Evolutionary conservation across 2,888 invertebrate genomes (phyloP).

Genomic region (Erebia epiphron): DNA sequence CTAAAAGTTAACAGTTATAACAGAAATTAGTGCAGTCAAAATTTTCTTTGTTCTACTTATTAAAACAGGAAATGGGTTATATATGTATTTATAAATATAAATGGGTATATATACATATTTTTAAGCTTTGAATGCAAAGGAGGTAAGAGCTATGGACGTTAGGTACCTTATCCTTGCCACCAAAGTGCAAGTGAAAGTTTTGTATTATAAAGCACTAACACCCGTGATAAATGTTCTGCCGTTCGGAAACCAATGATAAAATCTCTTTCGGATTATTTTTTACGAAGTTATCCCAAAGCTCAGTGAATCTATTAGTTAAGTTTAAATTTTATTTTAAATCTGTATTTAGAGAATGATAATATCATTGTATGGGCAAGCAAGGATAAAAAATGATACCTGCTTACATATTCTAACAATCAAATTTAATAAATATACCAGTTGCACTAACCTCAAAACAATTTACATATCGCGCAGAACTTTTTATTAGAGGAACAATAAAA

Average conservation of each 20-base stretch:
- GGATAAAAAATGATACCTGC: too few relatives aligned
- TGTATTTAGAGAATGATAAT: background rate
- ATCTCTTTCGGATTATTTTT: background rate
- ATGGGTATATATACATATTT: too few relatives aligned
- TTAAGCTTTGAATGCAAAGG: too few relatives aligned
- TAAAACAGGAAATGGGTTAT: too few relatives aligned
- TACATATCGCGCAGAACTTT: background rate
- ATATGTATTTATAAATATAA: too few relatives aligned
- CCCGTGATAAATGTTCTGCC: background rate
- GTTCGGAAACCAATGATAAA: background rate
- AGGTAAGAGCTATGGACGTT: too few relatives aligned
- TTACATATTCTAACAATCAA: background rate
- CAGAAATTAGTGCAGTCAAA: background rate
- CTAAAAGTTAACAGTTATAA: background rate
- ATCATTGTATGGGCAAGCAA: too few relatives aligned
- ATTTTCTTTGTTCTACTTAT: background rate
- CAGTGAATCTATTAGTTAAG: too few relatives aligned
- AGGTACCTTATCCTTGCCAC: background rate
- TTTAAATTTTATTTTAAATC: too few relatives aligned
- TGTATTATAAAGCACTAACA: background rate
- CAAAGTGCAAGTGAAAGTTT: background rate
- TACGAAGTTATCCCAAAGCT: background rate
- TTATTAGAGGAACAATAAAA: background rate
- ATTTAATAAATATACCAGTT: background rate
- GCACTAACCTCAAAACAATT: background rate